Evolutionary conservation across 2,888 invertebrate genomes (phyloP).

Genomic region (Laspeyria flexula): DNA sequence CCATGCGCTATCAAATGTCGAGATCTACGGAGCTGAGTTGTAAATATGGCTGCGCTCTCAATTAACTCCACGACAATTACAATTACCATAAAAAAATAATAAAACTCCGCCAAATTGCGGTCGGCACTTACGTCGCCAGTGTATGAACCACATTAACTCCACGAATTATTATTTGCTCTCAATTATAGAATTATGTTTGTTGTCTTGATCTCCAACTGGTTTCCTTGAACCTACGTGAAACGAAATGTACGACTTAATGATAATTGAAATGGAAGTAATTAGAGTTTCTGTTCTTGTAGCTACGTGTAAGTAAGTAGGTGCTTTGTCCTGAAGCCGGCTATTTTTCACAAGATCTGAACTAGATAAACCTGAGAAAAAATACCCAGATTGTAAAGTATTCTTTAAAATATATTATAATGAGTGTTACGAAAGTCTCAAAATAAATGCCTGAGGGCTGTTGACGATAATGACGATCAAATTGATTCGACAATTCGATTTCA

Average conservation of each 20-base stretch:
- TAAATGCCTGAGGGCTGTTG: background rate
- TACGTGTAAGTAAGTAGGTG: too few species aligned
- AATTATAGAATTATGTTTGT: constrained; percentile 51
- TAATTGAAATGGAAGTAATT: constrained; percentile 1
- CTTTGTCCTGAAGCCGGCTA: too few species aligned
- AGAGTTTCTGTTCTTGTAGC: background rate
- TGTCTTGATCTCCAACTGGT: constrained; percentile 33
- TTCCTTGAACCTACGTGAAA: constrained; percentile 19
- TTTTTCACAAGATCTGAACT: too few species aligned
- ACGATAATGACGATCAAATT: constrained; percentile 35
- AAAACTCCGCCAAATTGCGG: constrained; percentile 73
- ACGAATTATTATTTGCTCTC: constrained; percentile 58
- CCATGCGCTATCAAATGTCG: constrained; percentile 58
- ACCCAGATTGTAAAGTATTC: too few species aligned
- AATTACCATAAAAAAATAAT: constrained; percentile 81
- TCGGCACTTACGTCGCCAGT: constrained; percentile 54
- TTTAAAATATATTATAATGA: too few species aligned
- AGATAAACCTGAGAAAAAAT: too few species aligned
- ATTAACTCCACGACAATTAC: constrained; percentile 77
- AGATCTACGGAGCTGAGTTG: constrained; percentile 66
- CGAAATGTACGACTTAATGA: constrained; percentile 3
- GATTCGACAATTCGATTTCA: constrained; percentile 32
- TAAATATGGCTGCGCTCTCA: constrained; percentile 75
- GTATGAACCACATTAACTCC: constrained; percentile 50
- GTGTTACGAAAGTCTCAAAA: background rate